Percentiles rank a stretch among this genome's conserved stretches.
Conservation (phyloP, 2,113 vertebrate genomes). For the Grantiella picta region DNA sequence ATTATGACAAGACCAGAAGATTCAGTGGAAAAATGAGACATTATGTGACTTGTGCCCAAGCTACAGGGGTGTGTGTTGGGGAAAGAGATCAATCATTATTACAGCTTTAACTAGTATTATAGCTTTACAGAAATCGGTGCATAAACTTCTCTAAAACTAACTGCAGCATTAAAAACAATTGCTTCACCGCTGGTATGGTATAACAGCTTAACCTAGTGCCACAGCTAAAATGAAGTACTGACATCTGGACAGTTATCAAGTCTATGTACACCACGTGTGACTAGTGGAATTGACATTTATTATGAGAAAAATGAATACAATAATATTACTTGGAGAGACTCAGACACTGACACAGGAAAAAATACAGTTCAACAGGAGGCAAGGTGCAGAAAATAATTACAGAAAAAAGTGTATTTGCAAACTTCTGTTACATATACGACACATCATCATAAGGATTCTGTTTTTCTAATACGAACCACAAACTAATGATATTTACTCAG, state of each 20-base stretch:
- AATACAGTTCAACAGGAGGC: neutral
- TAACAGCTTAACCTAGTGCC: neutral
- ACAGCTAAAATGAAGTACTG: neutral
- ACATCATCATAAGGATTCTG: neutral
- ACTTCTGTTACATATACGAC: neutral
- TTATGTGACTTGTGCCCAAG: neutral
- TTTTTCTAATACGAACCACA: neutral
- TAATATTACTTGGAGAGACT: neutral
- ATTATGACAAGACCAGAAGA: neutral
- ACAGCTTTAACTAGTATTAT: neutral
- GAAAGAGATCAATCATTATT: neutral
- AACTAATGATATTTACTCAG: neutral
- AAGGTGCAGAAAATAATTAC: neutral
- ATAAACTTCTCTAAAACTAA: neutral
- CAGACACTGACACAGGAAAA: neutral
- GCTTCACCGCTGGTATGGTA: neutral
- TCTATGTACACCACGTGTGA: neutral
- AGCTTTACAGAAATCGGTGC: neutral
- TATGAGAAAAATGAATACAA: neutral
- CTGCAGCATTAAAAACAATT: neutral
- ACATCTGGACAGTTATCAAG: neutral
- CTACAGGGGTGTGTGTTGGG: accelerated
- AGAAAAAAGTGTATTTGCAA: neutral
- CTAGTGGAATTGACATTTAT: neutral
- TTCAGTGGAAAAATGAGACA: neutral